Conservation (phyloP, 2,113 vertebrate species). For the Meleagris gallopavo region DNA sequence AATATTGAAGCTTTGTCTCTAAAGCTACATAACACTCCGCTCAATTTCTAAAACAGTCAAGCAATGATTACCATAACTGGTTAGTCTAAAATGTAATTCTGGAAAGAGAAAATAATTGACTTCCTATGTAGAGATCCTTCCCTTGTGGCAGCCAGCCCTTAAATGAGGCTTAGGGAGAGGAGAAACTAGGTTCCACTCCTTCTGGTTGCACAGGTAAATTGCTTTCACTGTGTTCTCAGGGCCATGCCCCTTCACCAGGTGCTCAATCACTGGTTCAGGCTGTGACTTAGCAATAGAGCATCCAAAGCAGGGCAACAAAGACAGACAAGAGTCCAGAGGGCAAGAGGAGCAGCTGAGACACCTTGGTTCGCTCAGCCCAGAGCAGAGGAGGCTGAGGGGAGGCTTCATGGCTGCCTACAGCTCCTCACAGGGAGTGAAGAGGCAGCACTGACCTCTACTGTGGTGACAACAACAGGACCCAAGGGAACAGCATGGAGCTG, state of each 20-base stretch:
- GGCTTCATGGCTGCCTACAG: not conserved
- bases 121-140: no score
- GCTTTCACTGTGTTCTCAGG: no score
- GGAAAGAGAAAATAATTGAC: not conserved
- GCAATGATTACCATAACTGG: not conserved
- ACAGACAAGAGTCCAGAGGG: not conserved
- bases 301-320: not conserved
- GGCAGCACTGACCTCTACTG: not conserved
- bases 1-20: not conserved
- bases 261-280: no score
- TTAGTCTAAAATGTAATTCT: not conserved
- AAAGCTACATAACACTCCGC: not conserved
- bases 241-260: no score
- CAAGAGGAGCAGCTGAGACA: not conserved
- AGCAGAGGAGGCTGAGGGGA: not conserved
- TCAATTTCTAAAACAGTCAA: not conserved
- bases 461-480: not conserved
- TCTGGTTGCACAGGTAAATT: no score
- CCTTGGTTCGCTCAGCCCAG: not conserved
- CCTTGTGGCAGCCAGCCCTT: no score
- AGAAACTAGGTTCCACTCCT: no score
- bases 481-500: not conserved
- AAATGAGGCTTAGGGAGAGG: no score
- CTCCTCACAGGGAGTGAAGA: not conserved
- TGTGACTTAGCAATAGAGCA: not conserved